Percentiles rank a stretch among this genome's conserved stretches.
These are phyloP conservation scores for Diuraphis noxia DNA, from an alignment of 1,140 invertebrate genomes.

Conservation along the genomic window DNA sequence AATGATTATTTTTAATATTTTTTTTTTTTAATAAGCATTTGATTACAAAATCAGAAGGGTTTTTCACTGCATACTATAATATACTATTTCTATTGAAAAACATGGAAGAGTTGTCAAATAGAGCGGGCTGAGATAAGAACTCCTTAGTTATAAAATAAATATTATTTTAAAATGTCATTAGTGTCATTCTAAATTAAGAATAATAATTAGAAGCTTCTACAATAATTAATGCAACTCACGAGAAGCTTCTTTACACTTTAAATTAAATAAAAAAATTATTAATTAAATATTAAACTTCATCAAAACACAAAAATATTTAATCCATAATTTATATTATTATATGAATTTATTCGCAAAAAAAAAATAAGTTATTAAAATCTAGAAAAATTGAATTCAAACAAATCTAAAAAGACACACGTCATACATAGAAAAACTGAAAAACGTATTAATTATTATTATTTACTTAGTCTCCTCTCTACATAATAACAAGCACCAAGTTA, in stretches of 20 bases:
- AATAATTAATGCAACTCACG: neutral
- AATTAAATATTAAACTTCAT: neutral
- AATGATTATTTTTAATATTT: neutral
- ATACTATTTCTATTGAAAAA: neutral
- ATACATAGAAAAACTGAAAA: neutral
- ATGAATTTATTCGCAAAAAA: neutral
- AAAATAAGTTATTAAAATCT: neutral
- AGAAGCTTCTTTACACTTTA: neutral
- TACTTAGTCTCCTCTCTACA: neutral
- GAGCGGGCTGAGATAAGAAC: neutral
- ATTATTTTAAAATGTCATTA: constrained; percentile 6
- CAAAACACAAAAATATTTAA: neutral
- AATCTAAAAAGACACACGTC: neutral
- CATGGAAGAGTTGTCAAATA: neutral
- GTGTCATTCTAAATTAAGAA: constrained; percentile 9
- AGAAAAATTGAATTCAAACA: neutral
- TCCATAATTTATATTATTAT: neutral
- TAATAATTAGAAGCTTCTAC: constrained; percentile 3
- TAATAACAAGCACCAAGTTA: neutral
- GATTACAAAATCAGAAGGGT: neutral
- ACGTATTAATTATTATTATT: neutral
- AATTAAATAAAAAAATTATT: neutral
- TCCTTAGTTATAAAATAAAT: neutral
- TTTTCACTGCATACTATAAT: neutral
- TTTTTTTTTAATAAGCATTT: neutral